Evolutionary conservation across 2,888 invertebrate species (phyloP).

Genomic region (Nomada hirtipes): DNA sequence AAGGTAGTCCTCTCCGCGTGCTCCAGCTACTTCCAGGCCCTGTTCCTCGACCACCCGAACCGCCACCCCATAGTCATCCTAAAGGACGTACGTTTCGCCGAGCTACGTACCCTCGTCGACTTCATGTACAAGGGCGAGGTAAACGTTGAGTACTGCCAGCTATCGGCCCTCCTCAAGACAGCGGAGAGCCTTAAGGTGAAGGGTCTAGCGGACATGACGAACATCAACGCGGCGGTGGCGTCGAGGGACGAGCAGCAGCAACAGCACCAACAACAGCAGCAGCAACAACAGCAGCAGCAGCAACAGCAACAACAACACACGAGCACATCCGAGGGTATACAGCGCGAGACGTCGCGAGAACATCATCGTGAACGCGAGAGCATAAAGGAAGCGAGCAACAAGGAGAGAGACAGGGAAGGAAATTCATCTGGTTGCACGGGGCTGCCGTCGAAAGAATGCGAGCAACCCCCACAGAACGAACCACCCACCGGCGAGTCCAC

Average conservation of each 20-base stretch:
- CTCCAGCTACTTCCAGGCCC: conserved; percentile 97
- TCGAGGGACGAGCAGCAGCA: conserved; percentile 81
- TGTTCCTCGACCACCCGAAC: conserved; percentile 96
- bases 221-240: conserved; percentile 88
- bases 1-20: conserved; percentile 98
- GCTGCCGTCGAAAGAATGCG: conserved; percentile 77
- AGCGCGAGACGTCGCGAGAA: conserved; percentile 81
- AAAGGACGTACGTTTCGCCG: conserved; percentile 96
- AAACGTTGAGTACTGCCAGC: conserved; percentile 96
- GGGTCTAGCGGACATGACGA: conserved; percentile 97
- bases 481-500: conserved; percentile 73
- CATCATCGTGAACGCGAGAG: conserved; percentile 70
- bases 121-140: conserved; percentile 99
- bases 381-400: conserved; percentile 67
- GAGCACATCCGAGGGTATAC: conserved; percentile 69
- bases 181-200: conserved; percentile 97
- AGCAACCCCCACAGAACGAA: conserved; percentile 62
- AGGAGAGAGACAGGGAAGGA: conserved; percentile 68
- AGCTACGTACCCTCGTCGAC: conserved; percentile 95
- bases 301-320: conserved; percentile 66
- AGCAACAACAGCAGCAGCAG: conserved; percentile 71
- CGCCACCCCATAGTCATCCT: conserved; percentile 97
- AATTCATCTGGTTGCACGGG: conserved; percentile 44
- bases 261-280: conserved; percentile 80
- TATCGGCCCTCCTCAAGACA: conserved; percentile 95